Evolutionary conservation across 2,888 invertebrate species (phyloP), one percentile per base, ranked within the genome.

Genomic region (Pemphredon lugubris): DNA sequence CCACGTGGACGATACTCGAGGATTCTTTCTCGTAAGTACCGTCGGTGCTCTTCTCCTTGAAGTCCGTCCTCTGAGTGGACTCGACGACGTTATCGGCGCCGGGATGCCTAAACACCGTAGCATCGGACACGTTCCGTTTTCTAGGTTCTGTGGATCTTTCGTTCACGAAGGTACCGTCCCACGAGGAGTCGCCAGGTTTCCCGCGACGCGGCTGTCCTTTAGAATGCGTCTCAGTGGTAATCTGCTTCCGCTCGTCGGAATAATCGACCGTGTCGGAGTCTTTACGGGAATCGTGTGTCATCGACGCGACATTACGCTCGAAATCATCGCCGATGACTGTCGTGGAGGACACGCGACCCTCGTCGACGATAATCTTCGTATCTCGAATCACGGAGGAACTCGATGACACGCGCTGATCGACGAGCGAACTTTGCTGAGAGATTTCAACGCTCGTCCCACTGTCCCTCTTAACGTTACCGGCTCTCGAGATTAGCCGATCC

Each of bases 101-200:
- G 39, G 72, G 44, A 60, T 81, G 80, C 47, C 39, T 59, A 32
- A 68, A 72, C 0, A 70, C 51, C 0, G 26, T 42, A 1, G 72
- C 60, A 34, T 83, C 81, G 2, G 74, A 67, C 2, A 60, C 53
- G 60, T 75, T 73, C 0, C 68, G 61, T 42, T 60, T 61, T 40
- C 47, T 34, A 0, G 69, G 13, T 6, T 58, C 53, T 5, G 18
- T 32, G 1, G 89, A 86, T 77, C 87, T 87, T 79, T 91, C 91
- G 23, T 84, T 68, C 2, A 90, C 83, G 74, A 91, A 91, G 60
- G 90, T 90, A 1, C 91, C 91, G 60, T 91, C 91, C 91, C 91
- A 91, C 6, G 88, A 82, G 3, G 91, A 91, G 71, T 91, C 91
- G 39, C 85, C 85, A 0, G 81, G 84, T 60, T 89, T 91, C 72